Evolutionary conservation across 2,797 vertebrate species (phyloP), one percentile per base, ranked within the genome.

Genomic region (Molossus molossus): DNA sequence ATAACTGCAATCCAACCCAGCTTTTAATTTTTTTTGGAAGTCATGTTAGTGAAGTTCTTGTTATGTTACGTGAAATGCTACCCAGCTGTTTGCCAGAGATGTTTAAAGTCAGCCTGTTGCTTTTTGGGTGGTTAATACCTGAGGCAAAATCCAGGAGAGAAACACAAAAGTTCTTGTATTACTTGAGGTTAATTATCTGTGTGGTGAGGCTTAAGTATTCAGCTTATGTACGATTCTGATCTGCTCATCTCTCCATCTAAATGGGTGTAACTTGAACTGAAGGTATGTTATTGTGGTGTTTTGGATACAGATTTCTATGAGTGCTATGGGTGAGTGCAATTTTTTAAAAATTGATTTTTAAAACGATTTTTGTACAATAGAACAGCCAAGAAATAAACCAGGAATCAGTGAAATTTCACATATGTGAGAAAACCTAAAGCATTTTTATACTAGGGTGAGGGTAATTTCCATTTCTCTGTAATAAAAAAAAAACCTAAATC

Each of bases 81-180:
- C 72, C 72, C 62, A 73, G 89, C 62, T 57, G 33, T 95, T 96
- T 96, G 94, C 93, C 80, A 95, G 87, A 90, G 91, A 94, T 64
- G 65, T 94, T 94, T 91, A 94, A 91, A 81, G 33, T 55, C 50
- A 92, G 82, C 11, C 70, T 94, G 20, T 92, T 91, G 94, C 94
- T 50, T 96, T 97, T 94, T 80, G 90, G 81, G 90, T 97, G 90
- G 97, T 94, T 96, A 79, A 37, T 83, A 91, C 91, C 96, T 89
- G 79, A 92, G 95, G 96, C 94, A 93, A 92, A 97, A 84, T 94
- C 62, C 83, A 92, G 88, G 50, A 89, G 87, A 84, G 94, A 94
- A 94, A 95, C 93, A 95, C 12, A 2, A 97, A 96, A 95, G 72
- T 81, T 96, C 96, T 93, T 96, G 94, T 97, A 96, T 90, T 96